Evolutionary conservation across 2,888 invertebrate genomes (phyloP).

Genomic region (Laothoe populi): DNA sequence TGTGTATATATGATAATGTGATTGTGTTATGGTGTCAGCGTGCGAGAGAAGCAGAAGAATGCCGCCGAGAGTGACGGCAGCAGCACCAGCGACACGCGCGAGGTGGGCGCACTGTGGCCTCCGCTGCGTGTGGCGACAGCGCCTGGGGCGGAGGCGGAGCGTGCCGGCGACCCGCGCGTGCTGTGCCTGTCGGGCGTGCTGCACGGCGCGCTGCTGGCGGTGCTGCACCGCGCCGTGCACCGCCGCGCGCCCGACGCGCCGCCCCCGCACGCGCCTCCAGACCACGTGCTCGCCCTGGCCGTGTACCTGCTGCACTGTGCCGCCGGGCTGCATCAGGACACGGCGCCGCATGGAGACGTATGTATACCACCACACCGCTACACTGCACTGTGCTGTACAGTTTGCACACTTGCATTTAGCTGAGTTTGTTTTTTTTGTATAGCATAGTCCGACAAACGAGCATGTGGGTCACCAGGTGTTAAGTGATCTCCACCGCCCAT

Average conservation of each 20-base stretch:
- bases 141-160: slow-evolving; percentile 43
- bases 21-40: slow-evolving; percentile 48
- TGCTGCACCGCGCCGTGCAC: slow-evolving; percentile 94
- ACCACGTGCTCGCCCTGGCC: slow-evolving; percentile 94
- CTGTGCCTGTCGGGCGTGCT: slow-evolving; percentile 71
- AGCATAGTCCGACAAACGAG: too few relatives aligned
- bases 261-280: slow-evolving; percentile 85
- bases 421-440: too few relatives aligned
- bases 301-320: slow-evolving; percentile 95
- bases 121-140: slow-evolving; percentile 60
- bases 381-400: not conserved
- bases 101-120: slow-evolving; percentile 67
- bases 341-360: slow-evolving; percentile 49
- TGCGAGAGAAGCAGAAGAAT: slow-evolving; percentile 69
- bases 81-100: slow-evolving; percentile 26
- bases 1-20: not conserved
- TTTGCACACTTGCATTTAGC: not conserved
- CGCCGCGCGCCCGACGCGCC: slow-evolving; percentile 88
- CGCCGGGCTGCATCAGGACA: slow-evolving; percentile 78
- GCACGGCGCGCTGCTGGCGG: slow-evolving; percentile 88
- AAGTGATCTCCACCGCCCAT: too few relatives aligned
- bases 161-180: slow-evolving; percentile 70
- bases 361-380: slow-evolving; percentile 43
- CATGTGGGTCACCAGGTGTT: too few relatives aligned
- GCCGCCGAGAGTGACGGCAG: slow-evolving; percentile 39